Conservation (phyloP, 2,113 vertebrate species). For the Polypterus senegalus region DNA sequence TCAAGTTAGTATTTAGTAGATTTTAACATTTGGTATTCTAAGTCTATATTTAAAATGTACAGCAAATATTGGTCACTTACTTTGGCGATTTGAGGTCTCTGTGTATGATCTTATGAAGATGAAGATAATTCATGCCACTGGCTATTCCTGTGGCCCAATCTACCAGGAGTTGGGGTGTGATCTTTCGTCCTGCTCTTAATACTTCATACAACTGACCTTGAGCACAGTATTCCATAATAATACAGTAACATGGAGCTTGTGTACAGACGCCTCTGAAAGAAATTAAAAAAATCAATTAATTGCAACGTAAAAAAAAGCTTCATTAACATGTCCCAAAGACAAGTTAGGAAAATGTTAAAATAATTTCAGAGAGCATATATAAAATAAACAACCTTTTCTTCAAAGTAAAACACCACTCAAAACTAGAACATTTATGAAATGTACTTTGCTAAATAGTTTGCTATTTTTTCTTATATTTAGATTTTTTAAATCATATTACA, state of each 20-base stretch:
- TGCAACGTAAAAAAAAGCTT: background rate
- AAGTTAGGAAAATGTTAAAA: background rate
- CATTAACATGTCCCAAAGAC: background rate
- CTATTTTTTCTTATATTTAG: too few species aligned
- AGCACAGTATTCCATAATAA: constrained; percentile 97
- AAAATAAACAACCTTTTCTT: too few species aligned
- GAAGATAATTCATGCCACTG: constrained; percentile 96
- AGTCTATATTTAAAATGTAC: too few species aligned
- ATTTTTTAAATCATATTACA: too few species aligned
- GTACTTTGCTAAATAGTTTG: too few species aligned
- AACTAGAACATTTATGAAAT: too few species aligned
- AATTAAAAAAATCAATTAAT: constrained; percentile 9
- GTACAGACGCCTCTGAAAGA: constrained; percentile 82
- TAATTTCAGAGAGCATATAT: background rate
- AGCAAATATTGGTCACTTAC: constrained; percentile 44
- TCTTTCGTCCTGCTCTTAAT: constrained; percentile 75
- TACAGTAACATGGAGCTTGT: constrained; percentile 92
- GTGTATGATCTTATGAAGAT: constrained; percentile 98
- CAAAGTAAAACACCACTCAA: too few species aligned
- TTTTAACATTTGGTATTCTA: too few species aligned
- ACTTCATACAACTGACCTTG: constrained; percentile 95
- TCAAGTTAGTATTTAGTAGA: too few species aligned
- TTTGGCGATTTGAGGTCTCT: constrained; percentile 97
- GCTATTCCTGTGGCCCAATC: constrained; percentile 96
- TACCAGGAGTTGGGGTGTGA: constrained; percentile 80